Evolutionary conservation across 2,113 vertebrate genomes (phyloP), one percentile per base, ranked within the genome.

Genomic region (Corydoras maculifer): DNA sequence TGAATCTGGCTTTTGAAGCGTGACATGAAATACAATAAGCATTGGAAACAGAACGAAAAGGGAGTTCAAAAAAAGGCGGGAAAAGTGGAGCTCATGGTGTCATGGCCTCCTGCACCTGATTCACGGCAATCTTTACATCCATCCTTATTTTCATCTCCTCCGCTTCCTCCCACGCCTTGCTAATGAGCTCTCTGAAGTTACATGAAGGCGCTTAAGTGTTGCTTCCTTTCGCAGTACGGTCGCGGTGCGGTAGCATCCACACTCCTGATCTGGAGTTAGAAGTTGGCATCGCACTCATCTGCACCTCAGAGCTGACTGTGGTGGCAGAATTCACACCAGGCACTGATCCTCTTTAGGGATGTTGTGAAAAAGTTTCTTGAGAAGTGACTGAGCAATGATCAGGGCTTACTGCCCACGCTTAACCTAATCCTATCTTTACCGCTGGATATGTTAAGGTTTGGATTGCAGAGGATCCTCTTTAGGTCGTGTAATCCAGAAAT

Each of bases 101-200:
- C 50, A 57, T 49, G 25, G 18, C 64, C 70, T 74, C 62, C 67
- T 68, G 59, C 75, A 78, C 71, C 77, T 78, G 77, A 67, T 74
- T 74, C 66, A 51, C 18, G 18, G 18, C 18, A 25, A 25, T 68
- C 32, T n/a, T 62, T 2, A 9, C 13, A 55, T 10, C 53, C 4
- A 12, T 9, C 1, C 12, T 55, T 51, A 51, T 51, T 62, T 73
- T 58, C 65, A 75, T 64, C 68, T 68, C 71, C 64, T 70, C 70
- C 69, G 74, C 62, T 70, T 35, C 32, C 60, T 13, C 29, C 65
- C 29, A 5, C 8, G 50, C 31, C 67, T 53, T 51, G 30, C 35
- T 59, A 71, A 73, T 69, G 61, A 64, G 13, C 58, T 49, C 73
- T 64, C 62, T 53, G 29, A n/a, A 66, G 48, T n/a, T 30, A 48